phyloP scores from a whole-genome alignment of 2,797 vertebrate genomes.

The Pempheris klunzingeri region DNA sequence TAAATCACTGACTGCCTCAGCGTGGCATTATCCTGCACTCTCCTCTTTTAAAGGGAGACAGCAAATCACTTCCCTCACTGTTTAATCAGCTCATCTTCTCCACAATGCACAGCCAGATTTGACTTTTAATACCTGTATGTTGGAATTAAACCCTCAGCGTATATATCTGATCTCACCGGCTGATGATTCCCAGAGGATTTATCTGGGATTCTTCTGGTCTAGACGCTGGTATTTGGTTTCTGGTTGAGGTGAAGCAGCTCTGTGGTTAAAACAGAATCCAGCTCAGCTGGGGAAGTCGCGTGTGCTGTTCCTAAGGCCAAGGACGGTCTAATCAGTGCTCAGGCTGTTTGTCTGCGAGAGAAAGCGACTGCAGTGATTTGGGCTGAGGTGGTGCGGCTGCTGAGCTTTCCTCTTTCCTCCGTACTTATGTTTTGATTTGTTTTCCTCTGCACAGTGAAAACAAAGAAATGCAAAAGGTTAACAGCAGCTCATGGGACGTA shows the following conservation, averaged over 20 bases:
- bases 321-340: neutral
- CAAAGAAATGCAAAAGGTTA: neutral
- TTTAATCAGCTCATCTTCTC: neutral
- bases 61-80: neutral
- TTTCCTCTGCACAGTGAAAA: neutral
- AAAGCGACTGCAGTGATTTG: neutral
- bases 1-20: conserved; percentile 42
- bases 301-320: conserved; percentile 5
- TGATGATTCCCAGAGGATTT: conserved; percentile 24
- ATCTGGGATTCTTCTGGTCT: conserved; percentile 28
- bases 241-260: conserved; percentile 4
- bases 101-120: neutral
- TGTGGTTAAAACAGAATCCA: neutral
- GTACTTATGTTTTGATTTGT: neutral
- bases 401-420: conserved; percentile 8
- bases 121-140: neutral
- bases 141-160: neutral
- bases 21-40: conserved; percentile 26
- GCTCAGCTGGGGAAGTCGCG: conserved; percentile 1
- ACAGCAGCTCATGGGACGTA: too few relatives aligned
- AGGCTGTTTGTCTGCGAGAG: conserved; percentile 16
- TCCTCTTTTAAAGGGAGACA: conserved; percentile 53
- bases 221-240: conserved; percentile 32
- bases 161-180: neutral
- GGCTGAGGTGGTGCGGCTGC: neutral